Conservation (phyloP, 2,888 invertebrate genomes). For the Ochropleura leucogaster region DNA sequence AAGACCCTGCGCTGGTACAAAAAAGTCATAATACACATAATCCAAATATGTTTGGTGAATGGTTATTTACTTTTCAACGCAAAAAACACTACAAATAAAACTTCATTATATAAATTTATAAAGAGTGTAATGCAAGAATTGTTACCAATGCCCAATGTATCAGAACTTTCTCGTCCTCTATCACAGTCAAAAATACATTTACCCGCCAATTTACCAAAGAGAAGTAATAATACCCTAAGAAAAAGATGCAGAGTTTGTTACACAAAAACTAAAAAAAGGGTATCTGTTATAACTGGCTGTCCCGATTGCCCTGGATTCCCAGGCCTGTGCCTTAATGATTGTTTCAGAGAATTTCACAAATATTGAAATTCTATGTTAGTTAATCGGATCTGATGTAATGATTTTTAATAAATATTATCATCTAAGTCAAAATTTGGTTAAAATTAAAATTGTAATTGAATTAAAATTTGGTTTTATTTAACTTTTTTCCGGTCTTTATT, state of each 20-base stretch:
- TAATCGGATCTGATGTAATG: slow-evolving; percentile 49
- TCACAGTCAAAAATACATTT: slow-evolving; percentile 48
- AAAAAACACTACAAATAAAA: slow-evolving; percentile 48
- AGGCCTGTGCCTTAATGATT: slow-evolving; percentile 47
- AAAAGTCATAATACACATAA: slow-evolving; percentile 54
- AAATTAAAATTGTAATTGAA: slow-evolving; percentile 41
- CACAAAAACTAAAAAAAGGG: slow-evolving; percentile 47
- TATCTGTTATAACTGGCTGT: slow-evolving; percentile 44
- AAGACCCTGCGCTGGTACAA: slow-evolving; percentile 58
- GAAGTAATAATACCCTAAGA: slow-evolving; percentile 46
- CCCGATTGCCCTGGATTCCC: slow-evolving; percentile 52
- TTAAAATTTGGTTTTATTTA: slow-evolving; percentile 49
- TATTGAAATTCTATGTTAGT: slow-evolving; percentile 46
- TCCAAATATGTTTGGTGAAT: slow-evolving; percentile 47
- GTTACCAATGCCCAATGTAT: slow-evolving; percentile 46
- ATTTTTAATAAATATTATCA: slow-evolving; percentile 51
- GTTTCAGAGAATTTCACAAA: slow-evolving; percentile 50
- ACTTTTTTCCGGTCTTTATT: slow-evolving; percentile 38
- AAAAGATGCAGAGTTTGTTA: slow-evolving; percentile 50
- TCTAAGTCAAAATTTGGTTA: slow-evolving; percentile 43
- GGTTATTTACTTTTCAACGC: slow-evolving; percentile 39
- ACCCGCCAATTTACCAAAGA: slow-evolving; percentile 48
- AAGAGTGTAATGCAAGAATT: slow-evolving; percentile 46
- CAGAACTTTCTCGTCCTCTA: slow-evolving; percentile 48
- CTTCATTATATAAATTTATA: slow-evolving; percentile 44